Base-by-base conservation (phyloP, 2,113 vertebrate species). In the Oxygymnocypris stewartii region DNA sequence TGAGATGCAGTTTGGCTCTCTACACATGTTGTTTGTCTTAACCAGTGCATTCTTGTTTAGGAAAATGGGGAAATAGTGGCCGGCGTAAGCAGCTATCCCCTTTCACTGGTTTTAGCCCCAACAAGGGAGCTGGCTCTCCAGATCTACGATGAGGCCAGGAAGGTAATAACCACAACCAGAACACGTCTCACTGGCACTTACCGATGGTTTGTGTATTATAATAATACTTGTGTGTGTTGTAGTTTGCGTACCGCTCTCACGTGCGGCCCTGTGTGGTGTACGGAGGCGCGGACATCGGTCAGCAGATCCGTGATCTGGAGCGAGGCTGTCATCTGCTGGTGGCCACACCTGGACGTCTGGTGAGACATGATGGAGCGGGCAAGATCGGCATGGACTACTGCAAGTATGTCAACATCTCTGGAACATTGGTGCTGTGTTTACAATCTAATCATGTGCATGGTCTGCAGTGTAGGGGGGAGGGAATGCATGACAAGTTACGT, bases 281-380 rank as follows among this genome's bases (percentile, higher is more conserved):
- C 0, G 98, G 98, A 73, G 98, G 98, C 44, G 97, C 98, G 6
- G 98, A 99, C 89, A 99, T 99, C 20, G 98, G 98, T 31, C 97
- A 98, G 91, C 98, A 99, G 92, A 99, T 99, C 65, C 93, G 98
- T 86, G 98, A 99, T 77, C 93, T 99, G 8, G 98, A 99, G 92
- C 95, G 97, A 91, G 98, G 98, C 47, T 99, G 98, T 89, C 98
- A 99, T 90, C 95, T 99, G 84, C 94, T 99, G 91, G 98, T 99
- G 78, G 98, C 97, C 25, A 99, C 98, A 51, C 98, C 98, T 18
- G 98, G 98, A 40, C 95, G 98, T 88, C 94, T 99, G 78, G 97
- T 99, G 89, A n/a, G 98, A 99, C 92, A 99, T 99, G 98, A 99
- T 99, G 97, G 98, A 99, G 92, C 94, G 97, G 84, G 98, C 69